phyloP scores from a whole-genome alignment of 2,888 invertebrate genomes.

The Drosophila neotestacea region DNA sequence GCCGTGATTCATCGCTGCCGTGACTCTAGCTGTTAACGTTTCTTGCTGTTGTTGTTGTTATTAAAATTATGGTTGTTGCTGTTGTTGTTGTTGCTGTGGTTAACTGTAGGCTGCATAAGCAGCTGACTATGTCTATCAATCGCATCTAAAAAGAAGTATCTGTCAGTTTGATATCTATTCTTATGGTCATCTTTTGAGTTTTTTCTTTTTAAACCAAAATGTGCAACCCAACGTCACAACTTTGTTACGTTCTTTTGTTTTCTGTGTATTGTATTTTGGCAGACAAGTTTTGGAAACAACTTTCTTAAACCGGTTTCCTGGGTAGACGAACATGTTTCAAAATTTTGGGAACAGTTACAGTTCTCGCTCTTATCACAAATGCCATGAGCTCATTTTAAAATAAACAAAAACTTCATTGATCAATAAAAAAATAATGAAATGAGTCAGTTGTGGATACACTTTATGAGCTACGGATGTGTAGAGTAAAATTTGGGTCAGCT shows the following conservation, averaged over 20 bases:
- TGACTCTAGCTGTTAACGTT: constrained; percentile 35
- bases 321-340: constrained; percentile 1
- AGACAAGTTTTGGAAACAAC: constrained; percentile 47
- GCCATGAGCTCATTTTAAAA: background rate
- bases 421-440: constrained; percentile 13
- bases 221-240: constrained; percentile 9
- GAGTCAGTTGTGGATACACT: constrained; percentile 36
- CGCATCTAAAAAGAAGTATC: constrained; percentile 21
- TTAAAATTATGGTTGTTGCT: constrained; percentile 26
- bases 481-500: constrained; percentile 58
- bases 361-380: constrained; percentile 3
- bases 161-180: constrained; percentile 8
- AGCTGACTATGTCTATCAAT: constrained; percentile 35
- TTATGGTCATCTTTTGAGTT: background rate
- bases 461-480: constrained; percentile 11
- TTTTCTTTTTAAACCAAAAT: background rate
- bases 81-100: constrained; percentile 37
- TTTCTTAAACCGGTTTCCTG: constrained; percentile 69
- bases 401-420: constrained; percentile 32
- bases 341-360: constrained; percentile 18
- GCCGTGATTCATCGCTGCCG: constrained; percentile 65
- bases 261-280: constrained; percentile 11
- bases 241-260: constrained; percentile 24
- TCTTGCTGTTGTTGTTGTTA: constrained; percentile 8
- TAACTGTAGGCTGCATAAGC: constrained; percentile 69